phyloP scores from a whole-genome alignment of 2,888 invertebrate genomes.

The Synergus umbraculus region DNA sequence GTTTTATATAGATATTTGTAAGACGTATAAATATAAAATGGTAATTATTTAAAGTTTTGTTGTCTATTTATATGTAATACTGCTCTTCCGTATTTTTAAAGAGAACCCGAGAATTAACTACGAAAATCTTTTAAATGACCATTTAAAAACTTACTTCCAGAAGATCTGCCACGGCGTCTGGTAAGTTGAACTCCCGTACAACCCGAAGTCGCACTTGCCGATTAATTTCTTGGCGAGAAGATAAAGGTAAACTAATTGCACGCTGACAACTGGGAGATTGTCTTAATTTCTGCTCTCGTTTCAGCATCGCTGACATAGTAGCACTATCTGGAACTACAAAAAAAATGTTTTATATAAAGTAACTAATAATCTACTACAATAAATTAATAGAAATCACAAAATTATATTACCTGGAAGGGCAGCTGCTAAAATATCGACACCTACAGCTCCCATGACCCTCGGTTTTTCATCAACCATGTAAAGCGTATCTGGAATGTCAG shows the following conservation, averaged over 20 bases:
- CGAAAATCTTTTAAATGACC: too few species aligned
- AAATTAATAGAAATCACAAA: conserved; percentile 39
- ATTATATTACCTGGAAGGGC: conserved; percentile 79
- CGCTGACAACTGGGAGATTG: conserved; percentile 88
- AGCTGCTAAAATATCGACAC: conserved; percentile 83
- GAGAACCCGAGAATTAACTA: too few species aligned
- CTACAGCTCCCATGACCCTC: conserved; percentile 78
- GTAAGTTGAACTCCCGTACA: conserved; percentile 95
- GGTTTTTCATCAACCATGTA: conserved; percentile 89
- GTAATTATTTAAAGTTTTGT: not conserved
- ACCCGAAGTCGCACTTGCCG: conserved; percentile 89
- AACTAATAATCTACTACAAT: not conserved
- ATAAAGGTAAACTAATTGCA: conserved; percentile 86
- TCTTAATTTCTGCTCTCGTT: conserved; percentile 90
- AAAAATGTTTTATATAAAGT: not conserved
- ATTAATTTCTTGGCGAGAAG: conserved; percentile 87
- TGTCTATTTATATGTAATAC: not conserved
- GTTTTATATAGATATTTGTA: conserved; percentile 4
- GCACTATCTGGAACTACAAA: conserved; percentile 85
- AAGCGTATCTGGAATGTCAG: conserved; percentile 94
- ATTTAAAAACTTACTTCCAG: conserved; percentile 78
- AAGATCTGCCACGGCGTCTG: conserved; percentile 91
- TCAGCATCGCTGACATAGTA: conserved; percentile 88
- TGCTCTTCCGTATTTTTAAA: not conserved
- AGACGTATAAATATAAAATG: not conserved